Percentiles rank a stretch among this genome's conserved stretches.
Conservation (phyloP, 2,797 vertebrate genomes). For the Gadopsis bispinosus region DNA sequence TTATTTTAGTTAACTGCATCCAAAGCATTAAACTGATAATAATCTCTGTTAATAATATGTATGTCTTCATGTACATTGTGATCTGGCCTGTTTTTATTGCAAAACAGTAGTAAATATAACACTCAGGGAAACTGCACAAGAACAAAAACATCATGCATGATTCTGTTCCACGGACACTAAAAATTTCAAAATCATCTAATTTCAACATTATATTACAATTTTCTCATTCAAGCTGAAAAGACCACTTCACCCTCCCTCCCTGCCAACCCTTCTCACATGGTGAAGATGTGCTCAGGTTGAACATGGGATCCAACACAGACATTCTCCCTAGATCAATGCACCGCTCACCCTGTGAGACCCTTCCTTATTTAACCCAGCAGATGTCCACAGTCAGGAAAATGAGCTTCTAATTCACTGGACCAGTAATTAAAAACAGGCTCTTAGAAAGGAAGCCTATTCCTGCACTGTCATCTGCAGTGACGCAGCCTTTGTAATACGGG, state of each 20-base stretch:
- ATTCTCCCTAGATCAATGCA: conserved; percentile 23
- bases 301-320: conserved; percentile 5
- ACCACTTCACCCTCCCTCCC: neutral
- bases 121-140: neutral
- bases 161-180: neutral
- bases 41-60: neutral
- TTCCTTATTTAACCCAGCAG: conserved; percentile 51
- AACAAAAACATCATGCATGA: neutral
- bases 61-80: neutral
- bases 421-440: conserved; percentile 69
- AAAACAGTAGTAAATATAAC: neutral
- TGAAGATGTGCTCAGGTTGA: conserved; percentile 5
- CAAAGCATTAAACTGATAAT: neutral
- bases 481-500: conserved; percentile 65
- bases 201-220: neutral
- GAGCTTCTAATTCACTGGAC: conserved; percentile 39
- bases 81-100: neutral
- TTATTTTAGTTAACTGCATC: neutral
- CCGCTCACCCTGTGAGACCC: conserved; percentile 27
- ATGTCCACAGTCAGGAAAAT: conserved; percentile 58
- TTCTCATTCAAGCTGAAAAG: neutral
- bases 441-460: conserved; percentile 63
- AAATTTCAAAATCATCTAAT: neutral
- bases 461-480: conserved; percentile 74
- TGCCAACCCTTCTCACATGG: neutral